These are phyloP conservation scores for Tenrec ecaudatus DNA, from an alignment of 2,113 vertebrate genomes.

Conservation along the genomic window DNA sequence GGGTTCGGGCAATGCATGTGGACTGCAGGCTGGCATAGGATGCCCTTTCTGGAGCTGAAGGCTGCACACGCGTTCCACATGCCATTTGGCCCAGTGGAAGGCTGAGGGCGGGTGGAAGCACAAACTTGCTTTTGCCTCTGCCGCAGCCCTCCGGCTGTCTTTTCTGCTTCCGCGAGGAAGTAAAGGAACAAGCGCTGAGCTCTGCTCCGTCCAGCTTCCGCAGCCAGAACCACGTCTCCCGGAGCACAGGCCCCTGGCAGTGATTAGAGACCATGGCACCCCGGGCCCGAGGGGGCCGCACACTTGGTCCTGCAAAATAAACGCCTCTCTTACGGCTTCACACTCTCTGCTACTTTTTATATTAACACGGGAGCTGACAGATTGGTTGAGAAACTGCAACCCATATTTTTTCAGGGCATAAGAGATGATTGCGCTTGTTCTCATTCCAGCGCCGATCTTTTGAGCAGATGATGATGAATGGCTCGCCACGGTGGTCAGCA, in stretches of 20 bases:
- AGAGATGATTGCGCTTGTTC: conserved; percentile 63
- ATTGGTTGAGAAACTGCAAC: conserved; percentile 43
- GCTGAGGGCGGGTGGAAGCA: neutral
- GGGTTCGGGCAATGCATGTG: conserved; percentile 5
- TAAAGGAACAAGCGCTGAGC: neutral
- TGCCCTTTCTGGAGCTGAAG: neutral
- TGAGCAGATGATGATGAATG: conserved; percentile 69
- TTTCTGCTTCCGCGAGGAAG: neutral
- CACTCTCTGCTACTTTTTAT: neutral
- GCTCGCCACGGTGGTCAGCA: conserved; percentile 46
- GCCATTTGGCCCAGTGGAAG: neutral
- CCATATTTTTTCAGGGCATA: conserved; percentile 57
- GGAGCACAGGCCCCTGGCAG: neutral
- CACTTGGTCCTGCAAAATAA: conserved; percentile 34
- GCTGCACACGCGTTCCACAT: neutral
- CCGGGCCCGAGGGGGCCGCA: neutral
- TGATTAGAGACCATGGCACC: conserved; percentile 28
- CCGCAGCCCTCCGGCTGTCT: neutral
- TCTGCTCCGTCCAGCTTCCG: neutral
- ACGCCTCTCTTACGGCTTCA: neutral
- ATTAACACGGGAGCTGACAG: conserved; percentile 57
- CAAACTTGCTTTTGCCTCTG: neutral
- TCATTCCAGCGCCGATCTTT: conserved; percentile 72
- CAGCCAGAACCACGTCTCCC: neutral
- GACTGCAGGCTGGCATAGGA: neutral